These are phyloP conservation scores for Sinopyrophorus schimmeli DNA, from an alignment of 2,888 invertebrate species.

Conservation along the genomic window DNA sequence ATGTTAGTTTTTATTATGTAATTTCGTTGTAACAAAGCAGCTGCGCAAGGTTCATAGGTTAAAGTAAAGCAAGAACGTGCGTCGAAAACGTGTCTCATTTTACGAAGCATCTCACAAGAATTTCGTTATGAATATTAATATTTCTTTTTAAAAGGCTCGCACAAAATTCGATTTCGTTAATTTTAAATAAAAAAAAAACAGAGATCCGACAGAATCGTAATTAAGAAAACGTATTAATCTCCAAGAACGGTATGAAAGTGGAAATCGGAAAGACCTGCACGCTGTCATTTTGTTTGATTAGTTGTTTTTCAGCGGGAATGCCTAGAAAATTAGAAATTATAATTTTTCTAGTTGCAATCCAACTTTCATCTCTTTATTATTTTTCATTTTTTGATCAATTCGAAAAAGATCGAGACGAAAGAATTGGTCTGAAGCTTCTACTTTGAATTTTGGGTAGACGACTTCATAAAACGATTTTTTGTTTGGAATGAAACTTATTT, in stretches of 20 bases:
- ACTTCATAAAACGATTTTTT: too few relatives aligned
- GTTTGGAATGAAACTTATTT: too few relatives aligned
- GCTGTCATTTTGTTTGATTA: slow-evolving; percentile 45
- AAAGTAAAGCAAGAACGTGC: slow-evolving; percentile 21
- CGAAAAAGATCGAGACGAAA: too few relatives aligned
- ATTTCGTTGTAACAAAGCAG: slow-evolving; percentile 21
- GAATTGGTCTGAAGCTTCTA: too few relatives aligned
- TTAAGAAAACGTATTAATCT: slow-evolving; percentile 33
- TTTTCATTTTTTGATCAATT: too few relatives aligned
- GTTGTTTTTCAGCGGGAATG: slow-evolving; percentile 39
- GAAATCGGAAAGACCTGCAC: slow-evolving; percentile 33
- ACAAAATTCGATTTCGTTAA: too few relatives aligned
- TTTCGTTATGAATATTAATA: slow-evolving; percentile 9
- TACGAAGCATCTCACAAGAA: slow-evolving; percentile 7
- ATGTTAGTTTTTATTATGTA: slow-evolving; percentile 15
- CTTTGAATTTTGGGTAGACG: too few relatives aligned
- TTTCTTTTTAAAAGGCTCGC: too few relatives aligned
- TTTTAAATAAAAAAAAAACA: too few relatives aligned
- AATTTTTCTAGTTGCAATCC: too few relatives aligned
- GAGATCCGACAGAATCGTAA: slow-evolving; percentile 39
- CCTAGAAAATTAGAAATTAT: slow-evolving; percentile 45
- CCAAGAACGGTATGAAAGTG: slow-evolving; percentile 38
- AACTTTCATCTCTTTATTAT: too few relatives aligned
- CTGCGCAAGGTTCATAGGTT: slow-evolving; percentile 22
- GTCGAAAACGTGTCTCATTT: slow-evolving; percentile 13